These are phyloP conservation scores for Phenganax marumi DNA, from an alignment of 92 coral and sea anemone species.

Conservation along the genomic window DNA sequence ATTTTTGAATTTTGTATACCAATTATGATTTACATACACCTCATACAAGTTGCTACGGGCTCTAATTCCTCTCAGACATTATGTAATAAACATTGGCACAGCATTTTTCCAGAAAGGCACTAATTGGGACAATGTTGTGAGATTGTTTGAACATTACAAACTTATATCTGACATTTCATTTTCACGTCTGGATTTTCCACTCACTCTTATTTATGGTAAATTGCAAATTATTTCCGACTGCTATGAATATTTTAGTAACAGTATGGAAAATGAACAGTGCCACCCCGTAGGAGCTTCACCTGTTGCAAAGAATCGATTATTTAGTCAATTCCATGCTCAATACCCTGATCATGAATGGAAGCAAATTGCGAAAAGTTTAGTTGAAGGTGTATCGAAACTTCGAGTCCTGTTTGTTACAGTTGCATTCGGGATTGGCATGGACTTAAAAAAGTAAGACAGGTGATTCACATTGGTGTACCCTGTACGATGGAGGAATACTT, in stretches of 20 bases:
- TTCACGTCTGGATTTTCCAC: conserved; percentile 47
- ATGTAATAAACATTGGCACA: too few species aligned
- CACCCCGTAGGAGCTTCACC: conserved; percentile 43
- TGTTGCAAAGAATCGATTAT: conserved; percentile 52
- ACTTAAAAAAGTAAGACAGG: conserved; percentile 46
- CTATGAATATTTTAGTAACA: conserved; percentile 43
- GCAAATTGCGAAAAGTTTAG: conserved; percentile 41
- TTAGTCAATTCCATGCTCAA: conserved; percentile 66
- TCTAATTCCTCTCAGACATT: too few species aligned
- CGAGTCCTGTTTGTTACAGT: conserved; percentile 63
- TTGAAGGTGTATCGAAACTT: conserved; percentile 35
- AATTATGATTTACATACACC: too few species aligned
- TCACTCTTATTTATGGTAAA: conserved; percentile 60
- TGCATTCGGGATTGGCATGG: conserved; percentile 71
- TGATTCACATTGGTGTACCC: conserved; percentile 69
- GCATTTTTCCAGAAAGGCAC: not conserved
- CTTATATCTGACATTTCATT: conserved; percentile 10
- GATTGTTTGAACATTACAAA: not conserved
- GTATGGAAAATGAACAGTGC: conserved; percentile 43
- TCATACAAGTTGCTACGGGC: too few species aligned
- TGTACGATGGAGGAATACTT: conserved; percentile 57
- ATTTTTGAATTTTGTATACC: too few species aligned
- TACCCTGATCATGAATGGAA: conserved; percentile 59
- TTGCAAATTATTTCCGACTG: conserved; percentile 52
- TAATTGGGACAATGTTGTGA: not conserved